phyloP scores from a whole-genome alignment of 2,113 vertebrate genomes.

The Hippoglossus stenolepis region DNA sequence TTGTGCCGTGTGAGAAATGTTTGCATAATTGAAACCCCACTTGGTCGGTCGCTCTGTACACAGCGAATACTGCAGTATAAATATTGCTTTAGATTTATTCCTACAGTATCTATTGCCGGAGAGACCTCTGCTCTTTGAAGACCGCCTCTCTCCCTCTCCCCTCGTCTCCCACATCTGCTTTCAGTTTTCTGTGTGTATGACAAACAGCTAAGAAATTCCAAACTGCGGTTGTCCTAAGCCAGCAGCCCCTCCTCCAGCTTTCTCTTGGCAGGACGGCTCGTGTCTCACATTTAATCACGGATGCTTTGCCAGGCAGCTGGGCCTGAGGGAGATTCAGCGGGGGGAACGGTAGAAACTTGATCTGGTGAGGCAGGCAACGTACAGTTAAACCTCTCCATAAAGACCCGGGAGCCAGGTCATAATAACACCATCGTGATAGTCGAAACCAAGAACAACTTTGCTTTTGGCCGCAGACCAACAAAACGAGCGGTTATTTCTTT shows the following conservation, averaged over 20 bases:
- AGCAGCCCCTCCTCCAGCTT: slow-evolving; percentile 68
- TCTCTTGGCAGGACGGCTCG: slow-evolving; percentile 80
- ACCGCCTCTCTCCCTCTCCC: slow-evolving; percentile 46
- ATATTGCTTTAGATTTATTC: slow-evolving; percentile 61
- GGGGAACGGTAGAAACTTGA: slow-evolving; percentile 66
- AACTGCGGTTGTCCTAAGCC: slow-evolving; percentile 77
- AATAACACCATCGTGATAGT: slow-evolving; percentile 38
- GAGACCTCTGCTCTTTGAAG: slow-evolving; percentile 65
- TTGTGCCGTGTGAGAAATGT: slow-evolving; percentile 42
- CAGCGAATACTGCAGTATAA: slow-evolving; percentile 38
- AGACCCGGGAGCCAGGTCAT: slow-evolving; percentile 42
- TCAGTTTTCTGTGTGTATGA: slow-evolving; percentile 83
- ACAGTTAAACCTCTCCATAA: slow-evolving; percentile 65
- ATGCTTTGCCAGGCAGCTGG: slow-evolving; percentile 79
- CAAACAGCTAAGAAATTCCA: slow-evolving; percentile 84
- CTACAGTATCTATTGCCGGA: slow-evolving; percentile 60
- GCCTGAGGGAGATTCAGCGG: slow-evolving; percentile 64
- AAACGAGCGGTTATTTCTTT: neutral
- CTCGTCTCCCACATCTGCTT: slow-evolving; percentile 81
- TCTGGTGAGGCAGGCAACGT: slow-evolving; percentile 58
- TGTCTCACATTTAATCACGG: slow-evolving; percentile 82
- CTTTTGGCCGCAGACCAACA: slow-evolving; percentile 6
- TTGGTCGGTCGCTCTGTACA: slow-evolving; percentile 16
- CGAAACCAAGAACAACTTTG: slow-evolving; percentile 32
- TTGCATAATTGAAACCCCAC: slow-evolving; percentile 52